phyloP scores from a whole-genome alignment of 1,140 invertebrate species.

The Drosophila arawakana region DNA sequence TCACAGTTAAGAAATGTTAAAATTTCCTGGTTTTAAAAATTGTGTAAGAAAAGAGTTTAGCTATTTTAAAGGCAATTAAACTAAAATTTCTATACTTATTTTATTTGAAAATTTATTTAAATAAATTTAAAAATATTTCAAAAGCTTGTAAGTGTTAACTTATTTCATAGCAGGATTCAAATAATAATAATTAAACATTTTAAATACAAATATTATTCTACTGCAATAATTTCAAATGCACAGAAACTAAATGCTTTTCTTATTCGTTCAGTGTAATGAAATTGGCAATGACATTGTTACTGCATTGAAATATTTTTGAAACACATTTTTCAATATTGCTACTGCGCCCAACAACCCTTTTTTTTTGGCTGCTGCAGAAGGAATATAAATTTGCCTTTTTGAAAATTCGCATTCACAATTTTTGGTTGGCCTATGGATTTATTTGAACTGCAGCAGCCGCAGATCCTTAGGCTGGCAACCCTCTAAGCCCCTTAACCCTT shows the following conservation, averaged over 20 bases:
- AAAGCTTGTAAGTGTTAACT: background rate
- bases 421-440: constrained; percentile 24
- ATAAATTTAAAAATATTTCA: background rate
- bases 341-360: constrained; percentile 26
- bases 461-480: constrained; percentile 46
- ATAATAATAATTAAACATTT: no score
- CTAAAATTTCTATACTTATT: no score
- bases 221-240: no score
- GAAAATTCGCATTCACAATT: constrained; percentile 25
- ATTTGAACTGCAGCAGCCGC: constrained; percentile 35
- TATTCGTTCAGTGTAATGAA: constrained; percentile 30
- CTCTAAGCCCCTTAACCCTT: constrained; percentile 74
- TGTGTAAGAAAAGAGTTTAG: no score
- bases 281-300: constrained; percentile 34
- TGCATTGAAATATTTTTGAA: constrained; percentile 50
- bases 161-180: background rate
- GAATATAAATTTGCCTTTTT: constrained; percentile 45
- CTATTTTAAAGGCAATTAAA: no score
- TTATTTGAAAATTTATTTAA: no score
- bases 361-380: constrained; percentile 6
- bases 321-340: constrained; percentile 36
- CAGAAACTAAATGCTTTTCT: background rate
- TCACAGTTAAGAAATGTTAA: no score
- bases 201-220: no score
- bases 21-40: no score